These are phyloP conservation scores for Allochrocebus solatus DNA, from an alignment of 2,797 vertebrate species.

Conservation along the genomic window DNA sequence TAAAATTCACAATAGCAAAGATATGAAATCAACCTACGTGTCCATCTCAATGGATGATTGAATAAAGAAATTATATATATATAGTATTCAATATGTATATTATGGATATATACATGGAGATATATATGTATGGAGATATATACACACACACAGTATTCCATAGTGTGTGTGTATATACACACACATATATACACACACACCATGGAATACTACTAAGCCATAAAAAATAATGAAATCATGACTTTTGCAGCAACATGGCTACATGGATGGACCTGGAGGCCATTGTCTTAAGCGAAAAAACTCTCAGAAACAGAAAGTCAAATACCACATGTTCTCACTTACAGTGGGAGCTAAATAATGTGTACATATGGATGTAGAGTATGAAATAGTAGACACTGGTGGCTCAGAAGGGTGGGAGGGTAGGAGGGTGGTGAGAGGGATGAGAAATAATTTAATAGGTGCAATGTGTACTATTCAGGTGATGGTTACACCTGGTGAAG, in stretches of 20 bases:
- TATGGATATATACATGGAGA: background rate
- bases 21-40: background rate
- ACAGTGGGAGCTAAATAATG: background rate
- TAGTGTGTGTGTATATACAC: background rate
- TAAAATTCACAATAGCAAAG: background rate
- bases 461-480: background rate
- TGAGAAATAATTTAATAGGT: background rate
- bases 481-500: background rate
- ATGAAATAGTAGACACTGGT: background rate
- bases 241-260: background rate
- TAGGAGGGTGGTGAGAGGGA: background rate
- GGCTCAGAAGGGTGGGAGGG: background rate
- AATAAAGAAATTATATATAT: background rate
- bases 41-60: background rate
- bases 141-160: fast-evolving
- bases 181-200: too few relatives aligned
- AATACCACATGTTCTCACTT: background rate
- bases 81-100: background rate
- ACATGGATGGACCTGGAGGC: background rate
- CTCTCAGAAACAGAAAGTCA: background rate
- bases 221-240: background rate
- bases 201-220: background rate
- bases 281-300: background rate
- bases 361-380: background rate
- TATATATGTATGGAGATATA: background rate